A percentile compares a stretch with the other conserved stretches of the same genome.
Conservation (phyloP, 2,113 vertebrate genomes). For the Saccopteryx bilineata region DNA sequence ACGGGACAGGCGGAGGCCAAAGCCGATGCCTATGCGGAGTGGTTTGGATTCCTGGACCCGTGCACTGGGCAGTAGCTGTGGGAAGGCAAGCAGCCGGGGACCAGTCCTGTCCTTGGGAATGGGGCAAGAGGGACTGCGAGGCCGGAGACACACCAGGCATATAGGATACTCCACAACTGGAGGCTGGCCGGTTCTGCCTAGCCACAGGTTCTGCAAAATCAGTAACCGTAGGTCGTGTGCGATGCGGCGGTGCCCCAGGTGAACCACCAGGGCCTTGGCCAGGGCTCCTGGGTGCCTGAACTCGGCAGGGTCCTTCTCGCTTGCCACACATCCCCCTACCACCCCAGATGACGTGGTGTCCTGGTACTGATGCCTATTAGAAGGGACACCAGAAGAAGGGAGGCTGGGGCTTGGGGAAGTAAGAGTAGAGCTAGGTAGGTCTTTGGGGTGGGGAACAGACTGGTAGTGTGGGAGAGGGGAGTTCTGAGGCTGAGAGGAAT, state of each 20-base stretch:
- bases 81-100: conserved; percentile 77
- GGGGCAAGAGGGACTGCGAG: conserved; percentile 71
- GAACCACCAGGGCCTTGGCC: conserved; percentile 63
- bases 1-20: conserved; percentile 67
- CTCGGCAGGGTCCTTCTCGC: conserved; percentile 62
- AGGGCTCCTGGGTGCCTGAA: conserved; percentile 72
- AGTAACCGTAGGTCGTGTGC: conserved; percentile 69
- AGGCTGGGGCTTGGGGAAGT: neutral
- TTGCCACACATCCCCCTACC: conserved; percentile 31
- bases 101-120: conserved; percentile 53
- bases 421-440: neutral
- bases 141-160: conserved; percentile 77
- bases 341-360: neutral
- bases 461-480: neutral
- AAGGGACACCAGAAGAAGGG: neutral
- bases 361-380: conserved; percentile 22
- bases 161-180: conserved; percentile 77
- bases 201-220: conserved; percentile 73
- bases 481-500: neutral
- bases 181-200: conserved; percentile 45
- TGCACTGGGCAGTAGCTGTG: conserved; percentile 66
- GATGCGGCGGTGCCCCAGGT: conserved; percentile 70
- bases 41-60: conserved; percentile 53
- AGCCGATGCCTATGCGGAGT: conserved; percentile 72
- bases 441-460: neutral